Conservation (phyloP, 2,113 vertebrate species). For the Solenodon paradoxus region DNA sequence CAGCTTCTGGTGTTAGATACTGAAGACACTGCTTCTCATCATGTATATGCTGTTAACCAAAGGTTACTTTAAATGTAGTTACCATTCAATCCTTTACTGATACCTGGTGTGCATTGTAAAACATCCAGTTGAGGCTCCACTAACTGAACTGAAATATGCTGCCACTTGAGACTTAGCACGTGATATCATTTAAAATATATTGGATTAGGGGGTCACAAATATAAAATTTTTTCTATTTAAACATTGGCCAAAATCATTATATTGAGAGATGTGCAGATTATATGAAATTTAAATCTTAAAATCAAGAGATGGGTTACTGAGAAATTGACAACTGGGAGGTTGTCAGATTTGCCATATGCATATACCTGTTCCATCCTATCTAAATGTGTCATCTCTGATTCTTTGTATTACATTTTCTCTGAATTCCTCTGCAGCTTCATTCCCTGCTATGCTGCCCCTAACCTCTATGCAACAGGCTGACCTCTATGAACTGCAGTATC, state of each 20-base stretch:
- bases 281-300: background rate
- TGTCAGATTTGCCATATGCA: background rate
- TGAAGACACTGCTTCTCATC: background rate
- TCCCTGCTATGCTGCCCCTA: background rate
- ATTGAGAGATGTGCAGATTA: background rate
- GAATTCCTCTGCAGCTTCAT: background rate
- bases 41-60: background rate
- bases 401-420: background rate
- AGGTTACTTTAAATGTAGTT: no score
- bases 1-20: background rate
- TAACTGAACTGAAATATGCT: background rate
- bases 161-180: background rate
- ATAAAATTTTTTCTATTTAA: background rate
- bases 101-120: background rate
- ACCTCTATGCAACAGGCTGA: background rate
- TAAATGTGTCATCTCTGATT: background rate
- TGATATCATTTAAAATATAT: background rate
- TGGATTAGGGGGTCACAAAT: background rate
- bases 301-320: background rate
- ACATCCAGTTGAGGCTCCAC: background rate
- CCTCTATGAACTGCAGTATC: background rate
- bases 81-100: background rate
- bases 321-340: background rate
- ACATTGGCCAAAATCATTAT: background rate
- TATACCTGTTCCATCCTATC: background rate